A percentile compares a stretch with the other conserved stretches of the same genome.
These are phyloP conservation scores for Chloroceryle inda DNA, from an alignment of 2,797 vertebrate species.

Conservation along the genomic window DNA sequence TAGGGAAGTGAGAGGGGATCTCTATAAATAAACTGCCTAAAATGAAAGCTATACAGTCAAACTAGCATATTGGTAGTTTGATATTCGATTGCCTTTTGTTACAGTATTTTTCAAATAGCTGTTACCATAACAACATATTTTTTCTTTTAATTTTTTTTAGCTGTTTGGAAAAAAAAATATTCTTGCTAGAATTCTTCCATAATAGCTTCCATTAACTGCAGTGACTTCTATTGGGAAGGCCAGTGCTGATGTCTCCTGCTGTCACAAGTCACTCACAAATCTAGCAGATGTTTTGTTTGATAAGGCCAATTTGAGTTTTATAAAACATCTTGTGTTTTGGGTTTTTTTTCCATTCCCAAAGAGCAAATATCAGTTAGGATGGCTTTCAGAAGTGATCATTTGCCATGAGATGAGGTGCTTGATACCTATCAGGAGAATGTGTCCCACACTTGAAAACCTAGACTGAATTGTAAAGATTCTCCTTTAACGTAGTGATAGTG, in stretches of 20 bases:
- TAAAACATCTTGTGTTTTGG: conserved; percentile 54
- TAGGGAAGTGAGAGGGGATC: conserved; percentile 32
- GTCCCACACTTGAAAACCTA: conserved; percentile 2
- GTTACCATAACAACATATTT: conserved; percentile 83
- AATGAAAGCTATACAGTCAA: conserved; percentile 62
- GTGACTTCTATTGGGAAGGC: conserved; percentile 76
- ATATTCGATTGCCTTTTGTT: conserved; percentile 78
- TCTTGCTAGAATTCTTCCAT: conserved; percentile 79
- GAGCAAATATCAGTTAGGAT: conserved; percentile 68
- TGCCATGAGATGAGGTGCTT: background rate
- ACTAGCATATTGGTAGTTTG: conserved; percentile 76
- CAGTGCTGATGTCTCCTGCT: conserved; percentile 76
- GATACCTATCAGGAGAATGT: conserved; percentile 20
- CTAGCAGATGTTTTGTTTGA: conserved; percentile 77
- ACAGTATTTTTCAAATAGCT: conserved; percentile 77
- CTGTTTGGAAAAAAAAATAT: conserved; percentile 60
- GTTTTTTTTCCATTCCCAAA: conserved; percentile 29
- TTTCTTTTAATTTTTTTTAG: conserved; percentile 62
- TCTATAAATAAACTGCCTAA: conserved; percentile 68
- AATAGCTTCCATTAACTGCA: conserved; percentile 80
- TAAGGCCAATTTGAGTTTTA: conserved; percentile 77
- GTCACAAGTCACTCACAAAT: conserved; percentile 78
- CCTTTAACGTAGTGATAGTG: background rate
- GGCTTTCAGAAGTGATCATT: conserved; percentile 37
- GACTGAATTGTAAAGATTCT: conserved; percentile 4